phyloP scores from a whole-genome alignment of 2,797 vertebrate genomes.

The Crocodylus rhombifer region DNA sequence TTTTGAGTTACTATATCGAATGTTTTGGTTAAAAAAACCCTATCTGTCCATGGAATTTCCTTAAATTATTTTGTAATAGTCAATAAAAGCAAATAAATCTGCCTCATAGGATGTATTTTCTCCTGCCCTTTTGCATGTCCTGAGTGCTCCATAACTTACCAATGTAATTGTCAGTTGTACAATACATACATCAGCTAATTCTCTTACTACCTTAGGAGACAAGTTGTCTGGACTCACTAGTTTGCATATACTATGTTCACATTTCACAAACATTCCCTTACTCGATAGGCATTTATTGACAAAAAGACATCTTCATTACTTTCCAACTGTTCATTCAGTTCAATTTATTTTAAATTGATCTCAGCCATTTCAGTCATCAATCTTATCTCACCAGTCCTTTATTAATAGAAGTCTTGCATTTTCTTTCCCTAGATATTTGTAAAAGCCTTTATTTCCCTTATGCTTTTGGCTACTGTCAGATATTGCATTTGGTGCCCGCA shows the following conservation, averaged over 20 bases:
- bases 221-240: neutral
- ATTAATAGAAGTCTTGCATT: slow-evolving; percentile 51
- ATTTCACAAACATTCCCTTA: slow-evolving; percentile 50
- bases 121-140: neutral
- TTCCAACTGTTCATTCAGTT: neutral
- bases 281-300: slow-evolving; percentile 24
- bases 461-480: neutral
- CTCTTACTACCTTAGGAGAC: neutral
- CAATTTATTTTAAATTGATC: slow-evolving; percentile 7
- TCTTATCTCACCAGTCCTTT: neutral
- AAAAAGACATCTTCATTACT: slow-evolving; percentile 23
- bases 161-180: neutral
- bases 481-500: slow-evolving; percentile 15
- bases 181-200: slow-evolving; percentile 8
- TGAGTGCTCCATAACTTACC: neutral
- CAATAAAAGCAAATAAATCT: slow-evolving; percentile 35
- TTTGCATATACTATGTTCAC: neutral
- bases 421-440: neutral
- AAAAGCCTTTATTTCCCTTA: slow-evolving; percentile 11
- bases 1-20: neutral
- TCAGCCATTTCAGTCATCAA: neutral
- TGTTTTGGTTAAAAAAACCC: neutral
- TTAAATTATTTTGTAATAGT: slow-evolving; percentile 33
- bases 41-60: neutral
- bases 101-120: neutral